Conservation (phyloP, 2,888 invertebrate genomes). For the Cylloceria caligata region DNA sequence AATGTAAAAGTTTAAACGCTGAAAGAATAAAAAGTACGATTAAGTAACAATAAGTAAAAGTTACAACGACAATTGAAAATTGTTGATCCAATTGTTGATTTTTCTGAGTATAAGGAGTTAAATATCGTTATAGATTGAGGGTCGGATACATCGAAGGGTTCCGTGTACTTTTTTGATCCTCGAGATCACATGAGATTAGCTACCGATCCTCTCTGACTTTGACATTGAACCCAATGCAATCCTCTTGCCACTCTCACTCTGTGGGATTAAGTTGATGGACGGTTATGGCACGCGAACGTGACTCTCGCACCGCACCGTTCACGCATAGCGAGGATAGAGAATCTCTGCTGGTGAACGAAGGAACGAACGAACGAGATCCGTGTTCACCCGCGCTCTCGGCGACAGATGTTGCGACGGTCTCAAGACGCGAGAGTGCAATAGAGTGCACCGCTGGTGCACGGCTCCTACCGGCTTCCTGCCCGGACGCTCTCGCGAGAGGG, state of each 20-base stretch:
- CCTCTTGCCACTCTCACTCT: constrained; percentile 31
- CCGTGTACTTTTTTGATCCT: constrained; percentile 22
- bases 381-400: constrained; percentile 54
- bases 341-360: neutral
- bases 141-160: constrained; percentile 26
- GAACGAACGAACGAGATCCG: constrained; percentile 21
- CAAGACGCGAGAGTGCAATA: constrained; percentile 50
- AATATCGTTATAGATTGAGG: too few species aligned
- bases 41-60: too few species aligned
- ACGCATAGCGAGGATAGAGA: constrained; percentile 48
- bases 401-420: constrained; percentile 69
- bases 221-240: constrained; percentile 71
- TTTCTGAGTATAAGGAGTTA: too few species aligned
- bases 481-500: constrained; percentile 48
- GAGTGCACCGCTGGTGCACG: constrained; percentile 51
- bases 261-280: constrained; percentile 74
- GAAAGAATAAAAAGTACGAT: too few species aligned
- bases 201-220: constrained; percentile 68
- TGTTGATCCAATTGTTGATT: too few species aligned
- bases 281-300: constrained; percentile 73
- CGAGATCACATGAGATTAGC: constrained; percentile 9
- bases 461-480: constrained; percentile 66
- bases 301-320: constrained; percentile 71
- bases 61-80: too few species aligned
- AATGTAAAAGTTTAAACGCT: too few species aligned